Base-by-base conservation (phyloP, 2,888 invertebrate genomes). In the Gasteruption jaculator region DNA sequence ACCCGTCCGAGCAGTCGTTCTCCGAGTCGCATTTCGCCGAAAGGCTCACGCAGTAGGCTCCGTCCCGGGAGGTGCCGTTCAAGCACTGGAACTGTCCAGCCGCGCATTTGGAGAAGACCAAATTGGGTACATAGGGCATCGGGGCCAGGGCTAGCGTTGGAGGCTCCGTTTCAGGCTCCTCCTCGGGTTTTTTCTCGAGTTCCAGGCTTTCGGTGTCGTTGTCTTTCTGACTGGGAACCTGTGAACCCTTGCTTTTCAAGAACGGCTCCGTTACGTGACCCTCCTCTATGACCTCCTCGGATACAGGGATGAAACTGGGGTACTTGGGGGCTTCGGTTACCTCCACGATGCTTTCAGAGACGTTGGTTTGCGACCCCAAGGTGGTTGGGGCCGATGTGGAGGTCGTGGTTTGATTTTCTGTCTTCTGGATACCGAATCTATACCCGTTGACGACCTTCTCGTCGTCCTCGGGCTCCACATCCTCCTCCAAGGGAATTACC, bases 1-100 rank as follows among this genome's bases (percentile, higher is more conserved):
- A 81, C 18, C 76, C 78, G 56, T 81, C 82, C 0, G 74, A 76
- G 53, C 81, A 82, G 53, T 81, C 79, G 19, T 73, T 72, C 35
- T 77, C 73, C 0, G 79, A 77, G 60, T 81, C 80, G 48, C 81
- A 81, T 57, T 70, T 71, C 0, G 70, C 68, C 56, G 71, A 65
- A 29, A 71, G 60, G 33, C 71, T 65, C 6, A 80, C 75, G 54
- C 80, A 81, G 45, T 76, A 76, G 20, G 75, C 76, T 4, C 79
- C 78, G 51, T 79, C 77, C 46, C 73, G 74, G 0, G 79, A 74
- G 1, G 79, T 80, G 11, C 80, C 80, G 52, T 79, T 79, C 0
- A 58, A 48, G 50, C 80, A 81, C 53, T 79, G 77, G 56, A 79
- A 80, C 58, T 80, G 78, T 0, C 77, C 78, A 26, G 72, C 63